Conservation (phyloP, 2,113 vertebrate species). For the Notothenia coriiceps region DNA sequence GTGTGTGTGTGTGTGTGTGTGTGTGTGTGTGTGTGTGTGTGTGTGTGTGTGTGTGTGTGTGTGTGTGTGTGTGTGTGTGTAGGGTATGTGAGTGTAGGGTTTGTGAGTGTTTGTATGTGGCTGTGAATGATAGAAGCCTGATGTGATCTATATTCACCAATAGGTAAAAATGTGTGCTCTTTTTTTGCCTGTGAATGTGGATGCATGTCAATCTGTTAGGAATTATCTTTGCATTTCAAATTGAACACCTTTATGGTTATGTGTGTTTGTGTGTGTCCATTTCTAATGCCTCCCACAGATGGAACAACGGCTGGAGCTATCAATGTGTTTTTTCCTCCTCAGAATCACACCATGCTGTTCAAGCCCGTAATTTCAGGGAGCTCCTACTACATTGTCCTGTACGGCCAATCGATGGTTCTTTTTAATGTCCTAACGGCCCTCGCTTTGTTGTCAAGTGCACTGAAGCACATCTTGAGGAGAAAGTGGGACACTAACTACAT, state of each 20-base stretch:
- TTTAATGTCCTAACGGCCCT: constrained; percentile 53
- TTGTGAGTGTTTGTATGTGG: not conserved
- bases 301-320: constrained; percentile 53
- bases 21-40: not conserved
- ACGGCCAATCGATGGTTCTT: constrained; percentile 55
- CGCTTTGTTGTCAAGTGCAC: constrained; percentile 51
- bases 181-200: not conserved
- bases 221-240: constrained; percentile 19
- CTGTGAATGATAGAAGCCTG: not conserved
- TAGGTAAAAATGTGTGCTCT: not conserved
- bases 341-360: constrained; percentile 52
- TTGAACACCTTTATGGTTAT: constrained; percentile 12
- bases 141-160: not conserved
- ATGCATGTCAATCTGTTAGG: not conserved
- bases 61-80: not conserved
- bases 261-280: constrained; percentile 2
- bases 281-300: constrained; percentile 32
- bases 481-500: constrained; percentile 42
- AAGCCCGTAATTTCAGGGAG: constrained; percentile 42
- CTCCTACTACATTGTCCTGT: constrained; percentile 36
- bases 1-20: too few species aligned
- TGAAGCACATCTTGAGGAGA: constrained; percentile 26
- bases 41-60: not conserved
- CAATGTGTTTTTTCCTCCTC: constrained; percentile 36
- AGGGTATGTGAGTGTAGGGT: not conserved